These are phyloP conservation scores for Neuroterus valhalla DNA, from an alignment of 1,140 invertebrate genomes.

Conservation along the genomic window DNA sequence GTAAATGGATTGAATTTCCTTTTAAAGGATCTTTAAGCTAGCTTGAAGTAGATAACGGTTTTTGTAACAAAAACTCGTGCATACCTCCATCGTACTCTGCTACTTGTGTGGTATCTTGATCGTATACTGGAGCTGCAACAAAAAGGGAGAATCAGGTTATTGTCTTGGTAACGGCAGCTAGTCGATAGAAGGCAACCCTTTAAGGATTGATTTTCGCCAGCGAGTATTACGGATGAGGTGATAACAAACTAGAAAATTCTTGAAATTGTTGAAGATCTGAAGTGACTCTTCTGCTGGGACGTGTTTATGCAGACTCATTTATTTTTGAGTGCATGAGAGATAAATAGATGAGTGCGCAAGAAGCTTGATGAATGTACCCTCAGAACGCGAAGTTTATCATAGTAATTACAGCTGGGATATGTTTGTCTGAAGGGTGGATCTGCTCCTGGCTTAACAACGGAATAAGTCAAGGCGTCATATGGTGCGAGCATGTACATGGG, in stretches of 20 bases:
- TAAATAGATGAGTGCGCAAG: constrained; percentile 36
- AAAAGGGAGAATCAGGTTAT: constrained; percentile 48
- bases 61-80: constrained; percentile 42
- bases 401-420: constrained; percentile 63
- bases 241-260: background rate
- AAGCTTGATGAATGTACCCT: constrained; percentile 39
- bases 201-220: background rate
- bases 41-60: constrained; percentile 19
- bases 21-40: background rate
- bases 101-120: constrained; percentile 70
- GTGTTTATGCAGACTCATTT: background rate
- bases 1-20: background rate
- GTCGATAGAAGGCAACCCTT: background rate
- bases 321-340: background rate
- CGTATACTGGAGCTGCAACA: constrained; percentile 72
- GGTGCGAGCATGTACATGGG: constrained; percentile 52
- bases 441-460: constrained; percentile 46
- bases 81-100: constrained; percentile 70
- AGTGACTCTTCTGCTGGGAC: background rate
- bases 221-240: background rate
- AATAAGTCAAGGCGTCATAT: constrained; percentile 65
- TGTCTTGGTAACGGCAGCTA: constrained; percentile 28
- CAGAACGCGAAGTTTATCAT: constrained; percentile 60
- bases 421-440: constrained; percentile 53
- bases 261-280: background rate